These are phyloP conservation scores for Ariolimax columbianus DNA, from an alignment of 2,888 invertebrate species.

Conservation along the genomic window DNA sequence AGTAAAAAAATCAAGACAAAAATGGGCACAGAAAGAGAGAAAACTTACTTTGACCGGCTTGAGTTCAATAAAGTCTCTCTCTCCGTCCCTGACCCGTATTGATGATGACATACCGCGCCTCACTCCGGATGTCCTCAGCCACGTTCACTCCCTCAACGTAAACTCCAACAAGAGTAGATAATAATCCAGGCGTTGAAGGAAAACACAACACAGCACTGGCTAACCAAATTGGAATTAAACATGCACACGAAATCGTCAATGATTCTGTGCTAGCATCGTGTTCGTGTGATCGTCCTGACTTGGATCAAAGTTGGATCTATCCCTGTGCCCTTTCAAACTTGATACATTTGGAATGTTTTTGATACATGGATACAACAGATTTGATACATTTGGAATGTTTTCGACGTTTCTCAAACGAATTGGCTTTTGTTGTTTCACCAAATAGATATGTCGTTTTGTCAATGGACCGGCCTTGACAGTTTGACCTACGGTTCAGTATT, in stretches of 20 bases:
- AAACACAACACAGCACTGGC: not conserved
- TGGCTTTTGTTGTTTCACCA: too few species aligned
- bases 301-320: too few species aligned
- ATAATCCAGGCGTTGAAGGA: not conserved
- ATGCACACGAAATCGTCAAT: not conserved
- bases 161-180: not conserved
- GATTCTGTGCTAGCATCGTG: not conserved
- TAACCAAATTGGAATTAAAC: not conserved
- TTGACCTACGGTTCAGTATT: too few species aligned
- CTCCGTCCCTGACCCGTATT: conserved; percentile 49
- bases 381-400: too few species aligned
- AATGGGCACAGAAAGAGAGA: not conserved
- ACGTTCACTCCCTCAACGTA: too few species aligned
- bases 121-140: not conserved
- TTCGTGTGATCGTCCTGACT: not conserved
- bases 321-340: too few species aligned
- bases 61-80: conserved; percentile 54
- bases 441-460: too few species aligned
- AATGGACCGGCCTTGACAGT: too few species aligned
- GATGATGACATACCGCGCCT: conserved; percentile 18
- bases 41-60: conserved; percentile 50
- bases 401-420: too few species aligned
- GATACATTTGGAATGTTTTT: too few species aligned
- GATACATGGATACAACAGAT: too few species aligned
- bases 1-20: too few species aligned